Percentiles rank a stretch among this genome's conserved stretches.
Conservation (phyloP, 2,888 invertebrate genomes). For the Steinernema scapterisci region DNA sequence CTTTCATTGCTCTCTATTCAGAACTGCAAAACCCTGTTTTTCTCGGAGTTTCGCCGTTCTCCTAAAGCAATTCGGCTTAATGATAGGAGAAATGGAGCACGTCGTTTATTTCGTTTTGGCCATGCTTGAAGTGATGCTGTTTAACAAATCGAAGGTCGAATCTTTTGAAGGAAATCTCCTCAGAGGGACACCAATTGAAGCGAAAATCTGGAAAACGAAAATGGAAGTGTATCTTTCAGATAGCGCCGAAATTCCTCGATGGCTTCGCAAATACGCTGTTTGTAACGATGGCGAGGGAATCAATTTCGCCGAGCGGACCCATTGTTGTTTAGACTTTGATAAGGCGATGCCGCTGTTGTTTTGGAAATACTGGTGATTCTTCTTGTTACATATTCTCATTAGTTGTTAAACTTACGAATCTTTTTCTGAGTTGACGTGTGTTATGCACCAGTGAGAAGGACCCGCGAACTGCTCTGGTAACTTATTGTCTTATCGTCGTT, state of each 20-base stretch:
- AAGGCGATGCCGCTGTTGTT: background rate
- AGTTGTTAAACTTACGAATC: too few species aligned
- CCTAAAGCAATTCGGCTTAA: background rate
- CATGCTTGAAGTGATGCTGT: conserved; percentile 5
- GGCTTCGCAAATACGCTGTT: background rate
- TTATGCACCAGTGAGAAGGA: background rate
- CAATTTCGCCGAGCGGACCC: background rate
- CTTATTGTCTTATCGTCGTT: background rate
- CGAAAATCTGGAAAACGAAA: background rate
- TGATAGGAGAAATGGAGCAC: background rate
- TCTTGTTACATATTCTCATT: too few species aligned
- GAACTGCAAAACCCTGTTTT: conserved; percentile 9
- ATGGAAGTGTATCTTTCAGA: background rate
- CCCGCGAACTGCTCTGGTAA: background rate
- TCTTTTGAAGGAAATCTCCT: background rate
- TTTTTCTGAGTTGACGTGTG: too few species aligned
- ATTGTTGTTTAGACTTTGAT: background rate
- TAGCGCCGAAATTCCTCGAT: background rate
- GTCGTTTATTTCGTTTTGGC: background rate
- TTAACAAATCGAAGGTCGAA: background rate
- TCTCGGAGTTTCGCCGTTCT: background rate
- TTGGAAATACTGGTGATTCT: background rate
- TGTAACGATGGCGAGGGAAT: background rate
- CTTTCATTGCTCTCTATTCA: background rate
- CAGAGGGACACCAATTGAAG: background rate